Evolutionary conservation across 2,888 invertebrate species (phyloP).

Genomic region (Volucella inanis): DNA sequence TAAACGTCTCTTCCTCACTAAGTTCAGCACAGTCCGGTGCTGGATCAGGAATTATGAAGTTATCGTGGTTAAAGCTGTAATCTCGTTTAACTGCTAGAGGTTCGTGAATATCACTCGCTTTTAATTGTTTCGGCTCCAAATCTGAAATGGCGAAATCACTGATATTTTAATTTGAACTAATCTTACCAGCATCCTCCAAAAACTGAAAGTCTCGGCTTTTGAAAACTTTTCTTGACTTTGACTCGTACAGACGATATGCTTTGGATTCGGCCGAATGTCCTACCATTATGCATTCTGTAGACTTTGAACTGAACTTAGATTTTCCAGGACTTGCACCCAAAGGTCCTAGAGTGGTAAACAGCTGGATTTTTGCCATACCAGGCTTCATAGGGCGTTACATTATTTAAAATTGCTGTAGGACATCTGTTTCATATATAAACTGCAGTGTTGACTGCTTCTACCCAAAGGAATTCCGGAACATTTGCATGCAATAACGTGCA

Average conservation of each 20-base stretch:
- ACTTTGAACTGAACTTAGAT: constrained; percentile 6
- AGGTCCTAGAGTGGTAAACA: constrained; percentile 48
- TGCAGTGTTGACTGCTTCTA: no score
- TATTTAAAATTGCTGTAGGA: constrained; percentile 64
- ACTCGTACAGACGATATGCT: constrained; percentile 29
- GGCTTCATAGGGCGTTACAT: constrained; percentile 65
- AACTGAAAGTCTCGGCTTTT: constrained; percentile 33
- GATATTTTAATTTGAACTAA: not conserved
- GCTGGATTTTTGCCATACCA: constrained; percentile 59
- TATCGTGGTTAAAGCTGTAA: not conserved
- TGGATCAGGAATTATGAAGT: not conserved
- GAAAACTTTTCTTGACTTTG: constrained; percentile 33
- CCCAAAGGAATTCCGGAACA: no score
- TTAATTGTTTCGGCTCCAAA: not conserved
- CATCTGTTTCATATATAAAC: not conserved
- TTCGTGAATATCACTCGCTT: not conserved
- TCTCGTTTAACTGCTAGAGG: not conserved
- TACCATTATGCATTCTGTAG: not conserved
- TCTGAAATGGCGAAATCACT: not conserved
- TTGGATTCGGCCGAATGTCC: constrained; percentile 25
- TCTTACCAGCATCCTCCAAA: constrained; percentile 13
- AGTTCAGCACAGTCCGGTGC: not conserved
- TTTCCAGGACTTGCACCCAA: constrained; percentile 47
- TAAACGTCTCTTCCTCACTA: not conserved
- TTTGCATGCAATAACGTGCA: no score